phyloP scores from a whole-genome alignment of 2,797 vertebrate species.

The Eulemur rubriventer region DNA sequence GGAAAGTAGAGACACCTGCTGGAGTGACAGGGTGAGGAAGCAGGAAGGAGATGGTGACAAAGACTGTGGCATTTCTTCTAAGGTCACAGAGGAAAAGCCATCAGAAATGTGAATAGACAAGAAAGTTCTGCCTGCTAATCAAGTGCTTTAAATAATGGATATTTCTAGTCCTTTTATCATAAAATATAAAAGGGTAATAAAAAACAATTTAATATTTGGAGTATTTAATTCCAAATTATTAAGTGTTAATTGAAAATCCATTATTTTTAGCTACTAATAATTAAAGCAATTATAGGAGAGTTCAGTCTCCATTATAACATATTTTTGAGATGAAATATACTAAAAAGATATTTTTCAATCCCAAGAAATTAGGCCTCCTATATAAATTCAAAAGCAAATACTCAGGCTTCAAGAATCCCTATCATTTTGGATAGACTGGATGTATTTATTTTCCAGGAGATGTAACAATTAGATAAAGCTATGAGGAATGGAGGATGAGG shows the following conservation, averaged over 20 bases:
- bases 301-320: constrained; percentile 20
- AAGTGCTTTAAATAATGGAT: constrained; percentile 1
- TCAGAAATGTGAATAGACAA: constrained; percentile 4
- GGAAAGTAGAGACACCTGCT: constrained; percentile 78
- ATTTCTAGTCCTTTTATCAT: constrained; percentile 36
- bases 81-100: constrained; percentile 58
- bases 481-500: constrained; percentile 77
- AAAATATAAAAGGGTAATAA: constrained; percentile 59
- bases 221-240: constrained; percentile 74
- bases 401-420: constrained; percentile 58
- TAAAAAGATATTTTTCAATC: background rate
- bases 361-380: constrained; percentile 50
- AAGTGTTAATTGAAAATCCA: constrained; percentile 73
- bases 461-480: constrained; percentile 84
- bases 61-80: constrained; percentile 52
- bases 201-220: constrained; percentile 67
- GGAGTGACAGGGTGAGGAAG: constrained; percentile 73
- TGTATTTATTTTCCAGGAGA: constrained; percentile 81
- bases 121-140: background rate
- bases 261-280: constrained; percentile 62
- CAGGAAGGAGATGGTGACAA: constrained; percentile 66
- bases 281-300: constrained; percentile 43
- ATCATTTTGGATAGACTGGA: constrained; percentile 61
- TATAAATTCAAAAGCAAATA: constrained; percentile 58
- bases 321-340: constrained; percentile 44